Conservation (phyloP, 2,888 invertebrate species). For the Pollenia labialis region DNA sequence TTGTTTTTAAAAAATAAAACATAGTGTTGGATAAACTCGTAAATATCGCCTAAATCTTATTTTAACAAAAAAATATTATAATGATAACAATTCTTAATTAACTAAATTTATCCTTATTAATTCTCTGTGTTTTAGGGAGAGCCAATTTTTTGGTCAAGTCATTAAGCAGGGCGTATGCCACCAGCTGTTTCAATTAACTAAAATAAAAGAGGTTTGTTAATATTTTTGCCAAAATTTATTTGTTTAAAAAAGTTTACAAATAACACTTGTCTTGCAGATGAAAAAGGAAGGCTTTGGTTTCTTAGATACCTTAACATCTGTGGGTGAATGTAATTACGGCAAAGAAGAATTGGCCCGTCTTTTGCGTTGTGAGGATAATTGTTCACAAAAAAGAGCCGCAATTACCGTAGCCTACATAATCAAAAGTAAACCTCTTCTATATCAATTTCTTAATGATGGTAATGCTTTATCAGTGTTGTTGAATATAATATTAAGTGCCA, state of each 20-base stretch:
- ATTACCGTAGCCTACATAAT: constrained; percentile 83
- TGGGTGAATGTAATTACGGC: constrained; percentile 84
- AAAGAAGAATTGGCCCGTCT: constrained; percentile 82
- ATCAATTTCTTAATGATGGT: constrained; percentile 82
- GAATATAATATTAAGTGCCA: constrained; percentile 80
- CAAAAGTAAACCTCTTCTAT: constrained; percentile 80
- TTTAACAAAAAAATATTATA: too few relatives aligned
- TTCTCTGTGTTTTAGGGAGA: constrained; percentile 78
- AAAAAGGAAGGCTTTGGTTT: constrained; percentile 80
- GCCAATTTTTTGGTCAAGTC: constrained; percentile 83
- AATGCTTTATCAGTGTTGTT: constrained; percentile 81
- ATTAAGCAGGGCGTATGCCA: constrained; percentile 82
- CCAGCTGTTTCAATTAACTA: constrained; percentile 81
- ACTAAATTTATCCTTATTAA: constrained; percentile 1
- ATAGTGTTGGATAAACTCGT: too few relatives aligned
- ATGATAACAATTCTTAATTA: too few relatives aligned
- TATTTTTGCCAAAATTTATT: not conserved
- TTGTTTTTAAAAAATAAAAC: not conserved
- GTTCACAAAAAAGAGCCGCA: constrained; percentile 81
- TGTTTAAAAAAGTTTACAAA: too few relatives aligned
- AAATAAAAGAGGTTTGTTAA: constrained; percentile 79
- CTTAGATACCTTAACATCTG: constrained; percentile 81
- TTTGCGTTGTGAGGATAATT: constrained; percentile 79
- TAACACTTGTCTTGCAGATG: constrained; percentile 75
- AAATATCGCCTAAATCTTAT: too few relatives aligned